phyloP scores from a whole-genome alignment of 2,797 vertebrate genomes.

The Carcharodon carcharias region DNA sequence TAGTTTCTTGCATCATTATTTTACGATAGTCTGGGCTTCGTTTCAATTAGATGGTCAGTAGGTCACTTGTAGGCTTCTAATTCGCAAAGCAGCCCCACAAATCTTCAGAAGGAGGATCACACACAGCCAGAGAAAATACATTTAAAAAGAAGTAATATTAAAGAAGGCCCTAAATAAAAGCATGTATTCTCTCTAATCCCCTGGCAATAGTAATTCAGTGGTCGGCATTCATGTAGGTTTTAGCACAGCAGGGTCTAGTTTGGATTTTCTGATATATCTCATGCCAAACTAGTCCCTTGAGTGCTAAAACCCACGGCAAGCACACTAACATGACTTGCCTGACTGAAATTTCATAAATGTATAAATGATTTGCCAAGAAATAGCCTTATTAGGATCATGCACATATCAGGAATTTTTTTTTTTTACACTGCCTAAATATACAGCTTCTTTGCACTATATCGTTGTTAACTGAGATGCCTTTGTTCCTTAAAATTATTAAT shows the following conservation, averaged over 20 bases:
- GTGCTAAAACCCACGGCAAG: background rate
- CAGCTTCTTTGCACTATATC: constrained; percentile 3
- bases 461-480: background rate
- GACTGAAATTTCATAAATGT: constrained; percentile 3
- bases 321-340: background rate
- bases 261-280: constrained; percentile 1
- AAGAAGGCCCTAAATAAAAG: background rate
- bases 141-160: background rate
- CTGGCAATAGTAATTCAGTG: background rate
- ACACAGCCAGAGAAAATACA: background rate
- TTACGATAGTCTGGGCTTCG: background rate
- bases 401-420: background rate
- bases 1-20: background rate
- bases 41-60: background rate
- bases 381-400: background rate
- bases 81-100: background rate
- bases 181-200: background rate
- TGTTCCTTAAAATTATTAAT: background rate
- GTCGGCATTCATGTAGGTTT: background rate
- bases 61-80: background rate
- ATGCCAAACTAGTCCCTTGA: background rate
- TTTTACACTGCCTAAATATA: background rate
- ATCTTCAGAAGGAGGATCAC: constrained; percentile 7
- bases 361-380: constrained; percentile 10
- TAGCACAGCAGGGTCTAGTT: constrained; percentile 9